Base-by-base conservation (phyloP, 1,140 invertebrate genomes). In the Sinonovacula constricta region DNA sequence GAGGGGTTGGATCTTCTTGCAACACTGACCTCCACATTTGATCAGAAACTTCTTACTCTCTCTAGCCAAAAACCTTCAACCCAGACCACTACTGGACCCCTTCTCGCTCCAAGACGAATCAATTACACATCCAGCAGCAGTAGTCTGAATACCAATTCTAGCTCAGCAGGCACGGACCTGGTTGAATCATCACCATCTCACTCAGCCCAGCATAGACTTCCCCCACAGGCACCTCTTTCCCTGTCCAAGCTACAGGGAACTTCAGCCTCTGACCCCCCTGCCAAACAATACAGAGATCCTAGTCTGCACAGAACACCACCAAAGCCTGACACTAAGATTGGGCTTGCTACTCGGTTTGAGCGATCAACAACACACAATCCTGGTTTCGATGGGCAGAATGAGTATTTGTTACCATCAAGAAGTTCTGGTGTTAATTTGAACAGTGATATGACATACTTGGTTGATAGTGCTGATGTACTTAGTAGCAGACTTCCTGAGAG, bases 1-100 rank as follows among this genome's bases (percentile, higher is more conserved):
- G 95, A 94, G 85, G 93, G 93, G 80, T 86, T 84, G 12, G 94
- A 94, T 88, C 89, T 95, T 53, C 88, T 94, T 71, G 92, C 93
- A 49, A 94, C 94, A 59, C 92, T 96, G 57, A 95, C 94, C 15
- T 94, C 94, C 63, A 94, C 94, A 3, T 94, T 95, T 83, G 95
- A 96, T 86, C 93, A 94, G 75, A 95, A 95, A 90, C 91, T 95
- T 87, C 92, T 93, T 54, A 93, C 93, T 22, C 84, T 95, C 24
- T 76, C 63, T 30, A 75, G 49, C 26, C 45, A 39, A 18, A 80
- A 71, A 53, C 56, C n/a, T 7, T n/a, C 51, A 22, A 28, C 53
- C 5, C 45, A 59, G 33, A 33, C 57, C 12, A 2, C 31, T 15
- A 2, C 57, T 7, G 30, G 39, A 34, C 22, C 57, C n/a, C 51